Evolutionary conservation across 2,888 invertebrate species (phyloP).

Genomic region (Neoscelio sp.): DNA sequence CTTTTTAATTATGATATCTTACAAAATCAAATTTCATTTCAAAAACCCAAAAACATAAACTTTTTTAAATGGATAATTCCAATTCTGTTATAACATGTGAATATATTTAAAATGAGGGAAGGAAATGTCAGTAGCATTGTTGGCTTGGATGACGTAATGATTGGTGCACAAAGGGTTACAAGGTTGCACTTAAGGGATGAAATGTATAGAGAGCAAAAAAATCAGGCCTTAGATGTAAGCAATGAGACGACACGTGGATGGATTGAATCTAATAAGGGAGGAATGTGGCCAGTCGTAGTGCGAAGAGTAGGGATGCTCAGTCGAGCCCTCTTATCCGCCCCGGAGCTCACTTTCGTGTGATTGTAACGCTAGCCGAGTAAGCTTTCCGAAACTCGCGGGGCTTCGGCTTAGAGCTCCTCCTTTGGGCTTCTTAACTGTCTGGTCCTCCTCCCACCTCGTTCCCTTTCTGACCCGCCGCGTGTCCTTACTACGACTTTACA

Average conservation of each 20-base stretch:
- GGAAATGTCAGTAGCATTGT: no score
- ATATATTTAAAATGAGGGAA: no score
- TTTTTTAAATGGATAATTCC: no score
- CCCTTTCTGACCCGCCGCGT: constrained; percentile 70
- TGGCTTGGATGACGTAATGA: constrained; percentile 5
- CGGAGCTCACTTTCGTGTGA: constrained; percentile 65
- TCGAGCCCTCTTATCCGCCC: constrained; percentile 56
- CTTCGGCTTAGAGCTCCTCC: constrained; percentile 81
- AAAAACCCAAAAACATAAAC: no score
- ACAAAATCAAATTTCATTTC: no score
- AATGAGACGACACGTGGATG: constrained; percentile 58
- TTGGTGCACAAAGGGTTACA: constrained; percentile 42
- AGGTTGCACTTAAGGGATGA: constrained; percentile 52
- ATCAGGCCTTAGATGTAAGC: constrained; percentile 52
- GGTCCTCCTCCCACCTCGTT: constrained; percentile 71
- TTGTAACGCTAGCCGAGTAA: constrained; percentile 83
- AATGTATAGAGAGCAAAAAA: constrained; percentile 30
- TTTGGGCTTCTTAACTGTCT: constrained; percentile 78
- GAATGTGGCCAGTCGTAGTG: constrained; percentile 74
- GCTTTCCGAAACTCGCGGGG: constrained; percentile 80
- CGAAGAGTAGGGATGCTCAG: constrained; percentile 58
- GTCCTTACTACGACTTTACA: constrained; percentile 70
- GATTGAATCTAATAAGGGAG: constrained; percentile 77
- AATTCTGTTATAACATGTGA: no score
- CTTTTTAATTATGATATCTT: no score